phyloP scores from a whole-genome alignment of 2,113 vertebrate genomes.

The Dasyprocta punctata region DNA sequence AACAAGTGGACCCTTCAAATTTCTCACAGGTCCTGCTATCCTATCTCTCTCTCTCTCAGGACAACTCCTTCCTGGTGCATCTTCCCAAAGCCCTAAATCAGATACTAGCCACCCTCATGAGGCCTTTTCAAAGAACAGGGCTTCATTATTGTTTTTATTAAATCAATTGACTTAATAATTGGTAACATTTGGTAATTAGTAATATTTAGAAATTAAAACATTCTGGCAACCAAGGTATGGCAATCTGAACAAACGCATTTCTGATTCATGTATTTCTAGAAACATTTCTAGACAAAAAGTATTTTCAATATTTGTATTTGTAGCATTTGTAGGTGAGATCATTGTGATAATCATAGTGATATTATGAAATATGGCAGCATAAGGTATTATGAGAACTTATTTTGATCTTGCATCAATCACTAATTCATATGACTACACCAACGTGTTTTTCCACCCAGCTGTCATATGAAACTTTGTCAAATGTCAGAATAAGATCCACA shows the following conservation, averaged over 20 bases:
- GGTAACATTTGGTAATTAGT: background rate
- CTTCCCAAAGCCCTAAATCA: background rate
- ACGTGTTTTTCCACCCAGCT: background rate
- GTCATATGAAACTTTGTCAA: background rate
- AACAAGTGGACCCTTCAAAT: background rate
- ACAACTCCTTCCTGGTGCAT: background rate
- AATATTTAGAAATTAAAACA: conserved; percentile 14
- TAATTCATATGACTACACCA: background rate
- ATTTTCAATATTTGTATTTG: background rate
- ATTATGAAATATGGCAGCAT: background rate
- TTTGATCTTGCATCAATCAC: background rate
- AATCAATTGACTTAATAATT: background rate
- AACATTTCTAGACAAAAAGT: background rate
- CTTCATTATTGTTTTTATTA: background rate
- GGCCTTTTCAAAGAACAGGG: background rate
- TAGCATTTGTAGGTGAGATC: background rate
- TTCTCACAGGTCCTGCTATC: background rate
- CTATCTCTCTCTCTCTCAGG: background rate
- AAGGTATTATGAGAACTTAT: background rate
- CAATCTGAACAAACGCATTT: background rate
- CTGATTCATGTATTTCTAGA: background rate
- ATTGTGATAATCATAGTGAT: background rate
- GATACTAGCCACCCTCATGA: background rate
- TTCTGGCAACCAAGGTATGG: background rate
- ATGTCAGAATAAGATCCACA: background rate